Evolutionary conservation across 1,140 invertebrate genomes (phyloP).

Genomic region (Luehdorfia chinensis): DNA sequence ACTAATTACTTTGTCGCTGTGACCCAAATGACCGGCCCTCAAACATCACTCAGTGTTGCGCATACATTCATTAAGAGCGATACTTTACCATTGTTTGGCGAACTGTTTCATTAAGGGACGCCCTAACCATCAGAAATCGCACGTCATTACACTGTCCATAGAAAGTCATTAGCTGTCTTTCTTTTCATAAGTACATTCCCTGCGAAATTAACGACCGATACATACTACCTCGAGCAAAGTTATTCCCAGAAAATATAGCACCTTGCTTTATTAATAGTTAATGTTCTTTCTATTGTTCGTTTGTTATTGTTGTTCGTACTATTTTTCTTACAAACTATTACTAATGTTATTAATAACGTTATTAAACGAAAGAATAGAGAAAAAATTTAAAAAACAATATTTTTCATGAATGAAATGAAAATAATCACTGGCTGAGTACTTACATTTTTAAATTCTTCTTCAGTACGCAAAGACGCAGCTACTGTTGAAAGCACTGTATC

Average conservation of each 20-base stretch:
- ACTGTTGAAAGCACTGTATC: constrained; percentile 37
- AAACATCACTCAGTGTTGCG: constrained; percentile 35
- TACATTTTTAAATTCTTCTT: constrained; percentile 49
- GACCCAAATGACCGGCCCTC: constrained; percentile 41
- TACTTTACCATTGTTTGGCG: constrained; percentile 24
- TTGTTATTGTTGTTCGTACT: too few relatives aligned
- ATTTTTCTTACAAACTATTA: too few relatives aligned
- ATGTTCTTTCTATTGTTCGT: too few relatives aligned
- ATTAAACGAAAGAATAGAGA: too few relatives aligned
- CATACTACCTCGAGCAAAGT: too few relatives aligned
- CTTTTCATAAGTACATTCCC: not conserved
- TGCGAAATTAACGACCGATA: not conserved
- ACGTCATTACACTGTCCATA: not conserved
- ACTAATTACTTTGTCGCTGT: constrained; percentile 34
- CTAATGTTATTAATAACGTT: too few relatives aligned
- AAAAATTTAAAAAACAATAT: too few relatives aligned
- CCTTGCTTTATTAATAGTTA: too few relatives aligned
- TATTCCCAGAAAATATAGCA: too few relatives aligned
- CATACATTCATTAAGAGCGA: constrained; percentile 38
- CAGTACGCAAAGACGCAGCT: constrained; percentile 38
- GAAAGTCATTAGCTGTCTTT: too few relatives aligned
- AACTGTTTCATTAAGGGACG: constrained; percentile 21
- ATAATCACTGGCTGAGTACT: too few relatives aligned
- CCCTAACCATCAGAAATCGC: constrained; percentile 16
- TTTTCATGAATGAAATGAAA: too few relatives aligned